Conservation (phyloP, 2,888 invertebrate genomes). For the Scelioninae gen. 1 region DNA sequence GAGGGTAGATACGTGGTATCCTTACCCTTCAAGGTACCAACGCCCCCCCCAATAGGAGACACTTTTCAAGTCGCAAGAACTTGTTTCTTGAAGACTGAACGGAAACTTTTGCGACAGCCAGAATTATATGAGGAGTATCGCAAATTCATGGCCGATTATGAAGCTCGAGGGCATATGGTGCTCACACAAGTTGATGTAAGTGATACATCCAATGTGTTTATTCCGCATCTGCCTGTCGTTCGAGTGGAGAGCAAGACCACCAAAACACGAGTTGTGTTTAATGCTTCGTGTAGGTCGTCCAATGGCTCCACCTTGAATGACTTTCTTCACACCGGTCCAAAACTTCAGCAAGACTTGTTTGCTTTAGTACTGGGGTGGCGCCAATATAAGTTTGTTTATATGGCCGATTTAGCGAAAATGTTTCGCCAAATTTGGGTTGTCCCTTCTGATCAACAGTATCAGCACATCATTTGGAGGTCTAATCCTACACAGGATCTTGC, state of each 20-base stretch:
- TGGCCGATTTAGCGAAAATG: conserved; percentile 18
- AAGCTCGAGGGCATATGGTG: no score
- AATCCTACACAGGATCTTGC: background rate
- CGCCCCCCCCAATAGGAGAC: background rate
- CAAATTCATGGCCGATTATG: background rate
- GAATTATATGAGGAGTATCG: background rate
- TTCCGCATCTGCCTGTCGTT: conserved; percentile 17
- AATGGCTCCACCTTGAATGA: conserved; percentile 3
- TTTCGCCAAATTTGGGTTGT: background rate
- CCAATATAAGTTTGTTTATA: background rate
- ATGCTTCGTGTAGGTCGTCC: background rate
- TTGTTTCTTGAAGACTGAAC: background rate
- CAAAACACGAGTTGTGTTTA: background rate
- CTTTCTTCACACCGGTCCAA: conserved; percentile 7
- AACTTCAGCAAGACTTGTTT: background rate
- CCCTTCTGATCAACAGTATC: background rate
- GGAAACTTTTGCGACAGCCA: background rate
- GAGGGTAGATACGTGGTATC: background rate
- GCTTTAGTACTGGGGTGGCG: conserved; percentile 11
- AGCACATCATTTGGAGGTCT: background rate
- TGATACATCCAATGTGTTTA: conserved; percentile 3
- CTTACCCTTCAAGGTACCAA: background rate
- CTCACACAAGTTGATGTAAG: background rate
- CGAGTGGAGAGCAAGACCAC: background rate
- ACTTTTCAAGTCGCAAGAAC: background rate